Percentiles rank a stretch among this genome's conserved stretches.
Evolutionary conservation across 2,113 vertebrate species (phyloP).

Genomic region (Seriola quinqueradiata): DNA sequence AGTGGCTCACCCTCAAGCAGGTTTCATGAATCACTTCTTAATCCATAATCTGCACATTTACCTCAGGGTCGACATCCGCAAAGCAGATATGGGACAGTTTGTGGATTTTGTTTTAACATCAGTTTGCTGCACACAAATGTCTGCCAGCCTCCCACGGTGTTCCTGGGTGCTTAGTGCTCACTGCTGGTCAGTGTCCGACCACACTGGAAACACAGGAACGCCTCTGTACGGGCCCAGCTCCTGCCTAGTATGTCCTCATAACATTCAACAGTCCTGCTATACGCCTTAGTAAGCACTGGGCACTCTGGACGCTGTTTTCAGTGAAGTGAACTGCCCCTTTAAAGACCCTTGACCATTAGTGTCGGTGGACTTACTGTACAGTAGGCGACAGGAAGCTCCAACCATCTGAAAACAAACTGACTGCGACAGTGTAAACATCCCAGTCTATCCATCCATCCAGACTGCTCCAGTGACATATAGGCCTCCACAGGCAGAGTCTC

Average conservation of each 20-base stretch:
- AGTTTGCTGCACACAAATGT: constrained; percentile 48
- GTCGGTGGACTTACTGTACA: constrained; percentile 50
- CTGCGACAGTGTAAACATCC: constrained; percentile 53
- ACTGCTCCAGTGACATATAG: constrained; percentile 55
- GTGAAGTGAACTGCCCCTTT: constrained; percentile 52
- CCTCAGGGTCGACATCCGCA: constrained; percentile 80
- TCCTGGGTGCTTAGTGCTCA: constrained; percentile 67
- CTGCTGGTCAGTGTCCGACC: constrained; percentile 81
- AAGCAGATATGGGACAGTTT: constrained; percentile 73
- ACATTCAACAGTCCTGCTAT: constrained; percentile 43
- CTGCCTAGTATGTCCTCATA: constrained; percentile 48
- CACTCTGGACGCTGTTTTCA: constrained; percentile 49
- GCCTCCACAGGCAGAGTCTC: constrained; percentile 63
- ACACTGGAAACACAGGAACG: constrained; percentile 70
- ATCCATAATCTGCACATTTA: constrained; percentile 80
- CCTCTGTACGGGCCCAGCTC: constrained; percentile 45
- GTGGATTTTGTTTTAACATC: constrained; percentile 65
- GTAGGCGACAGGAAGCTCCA: constrained; percentile 45
- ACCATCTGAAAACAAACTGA: constrained; percentile 43
- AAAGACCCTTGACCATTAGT: constrained; percentile 51
- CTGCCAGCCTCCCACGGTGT: constrained; percentile 50
- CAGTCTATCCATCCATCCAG: constrained; percentile 63
- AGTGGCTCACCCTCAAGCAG: constrained; percentile 66
- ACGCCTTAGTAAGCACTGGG: constrained; percentile 38
- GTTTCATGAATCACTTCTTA: constrained; percentile 64